Percentiles rank a stretch among this genome's conserved stretches.
phyloP scores from a whole-genome alignment of 2,113 vertebrate genomes.

The Muscicapa adusta region DNA sequence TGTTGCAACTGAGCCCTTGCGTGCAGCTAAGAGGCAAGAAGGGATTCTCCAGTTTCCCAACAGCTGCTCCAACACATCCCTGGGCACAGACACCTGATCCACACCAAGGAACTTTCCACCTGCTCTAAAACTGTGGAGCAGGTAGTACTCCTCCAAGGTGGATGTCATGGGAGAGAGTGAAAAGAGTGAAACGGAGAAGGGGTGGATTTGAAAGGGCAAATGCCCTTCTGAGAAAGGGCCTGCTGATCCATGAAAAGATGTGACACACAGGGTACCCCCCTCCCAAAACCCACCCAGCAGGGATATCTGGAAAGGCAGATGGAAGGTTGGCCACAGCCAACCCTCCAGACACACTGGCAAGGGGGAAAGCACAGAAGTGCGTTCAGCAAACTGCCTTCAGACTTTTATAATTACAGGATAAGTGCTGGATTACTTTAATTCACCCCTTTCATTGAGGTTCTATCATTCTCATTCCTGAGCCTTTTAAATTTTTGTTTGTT shows the following conservation, averaged over 20 bases:
- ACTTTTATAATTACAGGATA: background rate
- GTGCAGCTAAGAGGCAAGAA: background rate
- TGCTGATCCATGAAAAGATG: accelerated
- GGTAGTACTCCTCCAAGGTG: background rate
- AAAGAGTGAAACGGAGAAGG: accelerated
- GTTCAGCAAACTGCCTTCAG: background rate
- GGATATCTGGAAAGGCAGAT: background rate
- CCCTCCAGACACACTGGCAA: background rate
- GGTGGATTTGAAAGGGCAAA: background rate
- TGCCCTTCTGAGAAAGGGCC: background rate
- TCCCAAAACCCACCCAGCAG: background rate
- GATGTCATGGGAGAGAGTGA: background rate
- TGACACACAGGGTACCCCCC: background rate
- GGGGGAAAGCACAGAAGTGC: background rate
- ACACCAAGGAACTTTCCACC: background rate
- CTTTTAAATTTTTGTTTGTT: background rate
- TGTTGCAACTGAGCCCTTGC: background rate
- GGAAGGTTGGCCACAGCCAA: background rate
- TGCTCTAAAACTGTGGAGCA: background rate
- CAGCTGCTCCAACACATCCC: conserved; percentile 40
- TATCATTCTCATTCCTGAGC: background rate
- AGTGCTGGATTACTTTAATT: background rate
- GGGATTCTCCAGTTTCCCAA: background rate
- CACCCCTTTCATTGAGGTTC: background rate
- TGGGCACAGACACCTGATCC: background rate